Evolutionary conservation across 53 echinoderm and acorn worm species (phyloP), one percentile per base, ranked within the genome.

Genomic region (Stichopus horrens): DNA sequence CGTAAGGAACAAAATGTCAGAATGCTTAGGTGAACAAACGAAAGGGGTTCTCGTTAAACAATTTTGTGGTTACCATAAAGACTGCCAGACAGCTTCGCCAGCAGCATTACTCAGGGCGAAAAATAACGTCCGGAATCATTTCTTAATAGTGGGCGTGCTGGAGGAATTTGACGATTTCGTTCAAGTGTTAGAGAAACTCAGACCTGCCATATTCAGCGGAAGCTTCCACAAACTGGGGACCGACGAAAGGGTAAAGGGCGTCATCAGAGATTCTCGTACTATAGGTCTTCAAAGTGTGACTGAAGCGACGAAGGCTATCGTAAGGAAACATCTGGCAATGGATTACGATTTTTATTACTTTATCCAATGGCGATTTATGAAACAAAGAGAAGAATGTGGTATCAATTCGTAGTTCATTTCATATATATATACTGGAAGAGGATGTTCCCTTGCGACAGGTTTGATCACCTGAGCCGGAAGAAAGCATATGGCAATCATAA

Each of bases 131-230:
- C 63, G 52, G 52, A 85, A 67, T 5, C n/a, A 85, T 52, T 85
- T 65, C 10, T 51, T 85, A 18, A 22, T 85, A 9, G 85, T 85
- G 23, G 85, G 85, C 21, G 7, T 85, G 5, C 16, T 85, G 23
- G 85, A 85, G 58, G 85, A 85, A 53, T 65, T 85, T 23, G 85
- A 85, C 85, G 85, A 85, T 52, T 85, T 85, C n/a, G 85, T 85
- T 22, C 57, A 20, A 67, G 85, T 85, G 63, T 52, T 85, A 59
- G 85, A 85, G 21, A 85, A 52, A 21, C 21, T 85, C 23, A 65
- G 10, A 37, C 85, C 85, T 7, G 16, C 37, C 13, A 23, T 67
- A 14, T 85, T 85, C 21, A 65, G 52, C 9, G 85, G 85, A 9
- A 37, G 23, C 52, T 85, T 85, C 20, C 13, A 85, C 13, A 67